phyloP scores from a whole-genome alignment of 37 sponge, comb jelly and placozoan genomes.

The Halichondria panicea region DNA sequence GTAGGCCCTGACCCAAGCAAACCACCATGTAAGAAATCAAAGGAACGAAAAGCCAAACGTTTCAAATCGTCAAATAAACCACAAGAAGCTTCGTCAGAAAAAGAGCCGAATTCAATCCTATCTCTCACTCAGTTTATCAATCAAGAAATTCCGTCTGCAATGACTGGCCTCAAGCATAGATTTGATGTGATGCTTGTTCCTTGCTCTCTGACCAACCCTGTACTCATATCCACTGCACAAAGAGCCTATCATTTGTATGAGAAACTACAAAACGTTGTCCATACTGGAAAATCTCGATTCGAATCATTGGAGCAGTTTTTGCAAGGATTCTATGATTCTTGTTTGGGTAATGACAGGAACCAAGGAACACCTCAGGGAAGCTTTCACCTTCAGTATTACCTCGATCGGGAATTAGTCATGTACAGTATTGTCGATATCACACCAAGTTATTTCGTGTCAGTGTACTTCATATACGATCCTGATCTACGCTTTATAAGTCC shows the following conservation, averaged over 20 bases:
- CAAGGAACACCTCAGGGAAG: conserved; percentile 15
- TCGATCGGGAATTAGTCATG: conserved; percentile 38
- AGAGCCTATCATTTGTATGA: conserved; percentile 31
- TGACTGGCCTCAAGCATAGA: conserved; percentile 14
- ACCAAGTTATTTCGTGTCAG: conserved; percentile 55
- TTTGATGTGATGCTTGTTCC: conserved; percentile 22
- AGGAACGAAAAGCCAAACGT: conserved; percentile 10
- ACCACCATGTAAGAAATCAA: conserved; percentile 48
- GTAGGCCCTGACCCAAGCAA: conserved; percentile 38
- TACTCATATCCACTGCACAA: conserved; percentile 5
- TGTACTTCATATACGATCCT: conserved; percentile 62
- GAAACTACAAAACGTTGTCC: conserved; percentile 36
- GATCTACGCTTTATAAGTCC: conserved; percentile 53
- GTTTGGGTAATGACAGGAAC: not conserved
- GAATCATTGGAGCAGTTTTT: conserved; percentile 12
- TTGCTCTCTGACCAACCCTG: conserved; percentile 6
- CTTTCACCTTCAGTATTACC: conserved; percentile 49
- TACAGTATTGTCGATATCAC: conserved; percentile 48
- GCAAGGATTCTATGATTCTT: conserved; percentile 36
- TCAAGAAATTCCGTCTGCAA: too few species aligned
- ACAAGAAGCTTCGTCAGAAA: conserved; percentile 11
- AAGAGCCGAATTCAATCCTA: not conserved
- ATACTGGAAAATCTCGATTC: conserved; percentile 42
- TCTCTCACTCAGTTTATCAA: too few species aligned
- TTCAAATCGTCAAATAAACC: not conserved